phyloP scores from a whole-genome alignment of 2,113 vertebrate genomes.

The Brienomyrus longianalis region DNA sequence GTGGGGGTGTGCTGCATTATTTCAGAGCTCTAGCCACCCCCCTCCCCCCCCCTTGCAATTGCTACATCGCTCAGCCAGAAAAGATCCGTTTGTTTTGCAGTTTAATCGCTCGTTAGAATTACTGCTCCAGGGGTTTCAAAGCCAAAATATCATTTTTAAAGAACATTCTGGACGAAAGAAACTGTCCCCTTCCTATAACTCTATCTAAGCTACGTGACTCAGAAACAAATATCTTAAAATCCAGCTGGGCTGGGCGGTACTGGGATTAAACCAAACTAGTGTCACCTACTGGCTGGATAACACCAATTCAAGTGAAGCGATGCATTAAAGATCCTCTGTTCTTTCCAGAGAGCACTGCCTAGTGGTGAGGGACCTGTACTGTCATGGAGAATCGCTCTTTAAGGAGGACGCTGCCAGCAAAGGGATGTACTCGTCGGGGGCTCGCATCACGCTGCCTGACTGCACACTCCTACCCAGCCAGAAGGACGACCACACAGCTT shows the following conservation, averaged over 20 bases:
- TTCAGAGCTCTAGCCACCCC: not conserved
- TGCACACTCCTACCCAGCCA: conserved; percentile 81
- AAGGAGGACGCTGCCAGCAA: conserved; percentile 65
- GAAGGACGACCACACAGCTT: conserved; percentile 58
- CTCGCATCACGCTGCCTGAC: conserved; percentile 63
- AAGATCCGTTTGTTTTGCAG: not conserved
- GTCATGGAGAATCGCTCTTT: conserved; percentile 79
- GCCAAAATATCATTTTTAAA: not conserved
- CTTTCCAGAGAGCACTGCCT: conserved; percentile 82
- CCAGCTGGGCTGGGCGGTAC: not conserved
- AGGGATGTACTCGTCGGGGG: conserved; percentile 56
- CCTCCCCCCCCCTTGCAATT: not conserved
- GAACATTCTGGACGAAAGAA: not conserved
- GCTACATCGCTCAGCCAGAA: not conserved
- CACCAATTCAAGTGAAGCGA: not conserved
- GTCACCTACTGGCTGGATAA: not conserved
- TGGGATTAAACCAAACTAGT: not conserved
- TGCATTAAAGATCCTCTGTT: not conserved
- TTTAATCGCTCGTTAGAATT: not conserved
- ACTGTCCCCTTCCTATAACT: not conserved
- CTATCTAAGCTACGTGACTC: not conserved
- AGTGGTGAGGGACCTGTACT: conserved; percentile 91
- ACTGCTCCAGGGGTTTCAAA: not conserved
- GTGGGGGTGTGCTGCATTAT: not conserved
- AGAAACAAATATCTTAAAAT: not conserved